A percentile compares a stretch with the other conserved stretches of the same genome.
Evolutionary conservation across 1,140 invertebrate genomes (phyloP).

Genomic region (Drosophila parabipectinata): DNA sequence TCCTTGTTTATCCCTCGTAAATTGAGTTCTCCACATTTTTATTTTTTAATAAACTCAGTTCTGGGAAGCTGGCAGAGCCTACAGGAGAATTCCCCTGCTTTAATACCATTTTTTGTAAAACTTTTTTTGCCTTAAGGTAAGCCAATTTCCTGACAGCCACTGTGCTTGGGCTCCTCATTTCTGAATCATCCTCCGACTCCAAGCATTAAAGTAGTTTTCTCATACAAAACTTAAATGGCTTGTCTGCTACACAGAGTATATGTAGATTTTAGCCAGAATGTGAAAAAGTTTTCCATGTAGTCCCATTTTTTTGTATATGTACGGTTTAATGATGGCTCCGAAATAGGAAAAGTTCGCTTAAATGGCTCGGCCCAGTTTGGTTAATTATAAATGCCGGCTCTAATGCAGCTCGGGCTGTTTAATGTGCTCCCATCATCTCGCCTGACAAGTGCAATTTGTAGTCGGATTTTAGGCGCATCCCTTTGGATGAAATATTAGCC

Average conservation of each 20-base stretch:
- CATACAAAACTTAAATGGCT: conserved; percentile 35
- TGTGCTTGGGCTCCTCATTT: conserved; percentile 13
- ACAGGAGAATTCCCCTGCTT: background rate
- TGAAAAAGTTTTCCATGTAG: conserved; percentile 35
- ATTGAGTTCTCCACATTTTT: conserved; percentile 2
- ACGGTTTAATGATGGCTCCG: conserved; percentile 24
- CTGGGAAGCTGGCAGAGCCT: background rate
- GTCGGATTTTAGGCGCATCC: conserved; percentile 3
- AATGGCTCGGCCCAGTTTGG: conserved; percentile 30
- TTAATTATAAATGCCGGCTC: conserved; percentile 51
- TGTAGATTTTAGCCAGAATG: conserved; percentile 28
- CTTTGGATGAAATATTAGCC: conserved; percentile 21
- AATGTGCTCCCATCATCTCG: conserved; percentile 23
- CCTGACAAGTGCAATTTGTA: conserved; percentile 50
- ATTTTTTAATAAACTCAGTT: conserved; percentile 13
- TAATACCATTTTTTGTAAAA: conserved; percentile 9
- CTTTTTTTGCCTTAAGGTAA: conserved; percentile 5
- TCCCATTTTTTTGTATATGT: conserved; percentile 2
- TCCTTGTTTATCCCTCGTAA: background rate
- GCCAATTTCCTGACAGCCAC: conserved; percentile 18
- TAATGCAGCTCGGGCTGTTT: conserved; percentile 32
- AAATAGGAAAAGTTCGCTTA: conserved; percentile 44
- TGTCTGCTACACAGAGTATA: background rate
- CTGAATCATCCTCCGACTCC: conserved; percentile 7
- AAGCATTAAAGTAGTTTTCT: conserved; percentile 29